Base-by-base conservation (phyloP, 2,888 invertebrate species). In the Pristionchus japonicus region DNA sequence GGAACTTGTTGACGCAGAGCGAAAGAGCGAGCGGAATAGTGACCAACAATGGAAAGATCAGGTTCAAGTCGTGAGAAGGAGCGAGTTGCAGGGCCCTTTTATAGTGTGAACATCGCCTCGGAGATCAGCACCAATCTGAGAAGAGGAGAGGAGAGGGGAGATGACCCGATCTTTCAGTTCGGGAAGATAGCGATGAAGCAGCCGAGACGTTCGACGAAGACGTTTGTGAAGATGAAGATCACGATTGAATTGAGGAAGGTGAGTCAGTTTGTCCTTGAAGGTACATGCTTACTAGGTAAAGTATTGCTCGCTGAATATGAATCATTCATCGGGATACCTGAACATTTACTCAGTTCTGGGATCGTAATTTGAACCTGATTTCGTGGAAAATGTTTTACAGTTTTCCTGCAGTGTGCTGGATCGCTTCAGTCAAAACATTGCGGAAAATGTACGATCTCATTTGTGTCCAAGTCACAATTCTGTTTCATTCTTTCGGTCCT, bases 41-140 rank as follows among this genome's bases (percentile, higher is more conserved):
- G 70, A 23, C 20, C 70, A 70, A 70, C 20, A 70, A 70, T 37
- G 31, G 70, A 43, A n/a, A 77, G 77, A 77, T 77, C 77, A 77
- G 77, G 77, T 77, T 13, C 40, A 77, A 77, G 77, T 77, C 40
- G 47, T 77, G 43, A 77, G 77, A 7, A 40, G 77, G 0, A 23
- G 40, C 13, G 77, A 77, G 77, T 43, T n/a, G 77, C 43, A 6
- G n/a, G n/a, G 13, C 11, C 77, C 77, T 77, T 77, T 77, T 47
- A 77, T 77, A 77, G 27, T 40, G n/a, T 43, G 43, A 77, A 47
- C 40, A 77, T 27, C 64, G 31, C 77, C 77, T 47, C 27, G 43
- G 43, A 77, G 77, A 77, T 77, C 77, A 77, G 47, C 77, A 77
- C 20, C 77, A 77, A 77, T 1, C 20, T 77, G 27, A 77, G 77